Conservation (phyloP, 1,140 invertebrate genomes). For the Ectropis grisescens region DNA sequence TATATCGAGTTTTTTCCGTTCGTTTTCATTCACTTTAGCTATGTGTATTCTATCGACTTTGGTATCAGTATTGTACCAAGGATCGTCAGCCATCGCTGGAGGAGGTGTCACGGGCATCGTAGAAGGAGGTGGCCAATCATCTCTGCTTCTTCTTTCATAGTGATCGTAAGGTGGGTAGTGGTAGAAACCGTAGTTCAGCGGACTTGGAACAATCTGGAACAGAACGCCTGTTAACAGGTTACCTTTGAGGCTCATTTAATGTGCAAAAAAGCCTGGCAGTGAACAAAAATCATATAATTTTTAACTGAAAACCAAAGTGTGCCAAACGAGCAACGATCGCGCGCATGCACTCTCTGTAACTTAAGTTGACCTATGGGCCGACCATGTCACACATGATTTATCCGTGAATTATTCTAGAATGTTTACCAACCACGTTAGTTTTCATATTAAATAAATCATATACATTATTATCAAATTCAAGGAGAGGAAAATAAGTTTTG, state of each 20-base stretch:
- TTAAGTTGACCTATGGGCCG: too few relatives aligned
- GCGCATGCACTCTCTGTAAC: too few relatives aligned
- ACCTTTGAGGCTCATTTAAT: slow-evolving; percentile 31
- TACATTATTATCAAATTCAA: too few relatives aligned
- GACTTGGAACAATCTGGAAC: slow-evolving; percentile 69
- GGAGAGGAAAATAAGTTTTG: too few relatives aligned
- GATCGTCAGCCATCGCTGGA: slow-evolving; percentile 9
- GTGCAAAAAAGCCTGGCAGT: slow-evolving; percentile 27
- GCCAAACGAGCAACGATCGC: too few relatives aligned
- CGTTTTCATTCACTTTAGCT: slow-evolving; percentile 3
- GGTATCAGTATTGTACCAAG: slow-evolving; percentile 16
- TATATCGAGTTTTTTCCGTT: slow-evolving; percentile 3
- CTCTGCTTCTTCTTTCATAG: slow-evolving; percentile 50
- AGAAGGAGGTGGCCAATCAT: slow-evolving; percentile 23
- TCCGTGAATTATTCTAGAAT: too few relatives aligned
- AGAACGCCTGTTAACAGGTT: slow-evolving; percentile 64
- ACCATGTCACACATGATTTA: too few relatives aligned
- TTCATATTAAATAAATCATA: too few relatives aligned
- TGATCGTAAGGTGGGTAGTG: slow-evolving; percentile 49
- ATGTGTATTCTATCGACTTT: slow-evolving; percentile 31
- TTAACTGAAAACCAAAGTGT: too few relatives aligned
- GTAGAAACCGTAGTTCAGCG: slow-evolving; percentile 65
- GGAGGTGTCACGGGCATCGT: slow-evolving; percentile 16
- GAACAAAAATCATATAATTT: neutral
- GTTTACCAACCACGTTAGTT: too few relatives aligned